Conservation (phyloP, 2,113 vertebrate genomes). For the Diadophis punctatus region DNA sequence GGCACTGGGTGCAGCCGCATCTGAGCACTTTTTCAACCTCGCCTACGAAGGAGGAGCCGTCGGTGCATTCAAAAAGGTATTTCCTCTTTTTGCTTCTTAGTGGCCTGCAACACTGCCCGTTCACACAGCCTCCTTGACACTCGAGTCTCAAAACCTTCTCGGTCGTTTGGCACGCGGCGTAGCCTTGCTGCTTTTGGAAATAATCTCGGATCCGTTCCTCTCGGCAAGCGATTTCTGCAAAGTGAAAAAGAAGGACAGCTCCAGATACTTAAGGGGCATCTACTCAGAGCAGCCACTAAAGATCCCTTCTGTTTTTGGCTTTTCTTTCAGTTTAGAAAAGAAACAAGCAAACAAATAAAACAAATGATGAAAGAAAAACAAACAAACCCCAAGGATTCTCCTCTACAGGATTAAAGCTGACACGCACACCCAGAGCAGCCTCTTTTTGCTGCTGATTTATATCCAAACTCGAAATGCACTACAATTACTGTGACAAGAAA, state of each 20-base stretch:
- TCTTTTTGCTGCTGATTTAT: slow-evolving; percentile 46
- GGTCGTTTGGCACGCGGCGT: slow-evolving; percentile 96
- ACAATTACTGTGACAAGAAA: slow-evolving; percentile 69
- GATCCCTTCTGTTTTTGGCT: slow-evolving; percentile 18
- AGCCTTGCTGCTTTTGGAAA: slow-evolving; percentile 98
- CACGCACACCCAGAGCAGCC: slow-evolving; percentile 36
- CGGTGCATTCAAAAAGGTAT: slow-evolving; percentile 97
- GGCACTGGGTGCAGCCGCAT: slow-evolving; percentile 91
- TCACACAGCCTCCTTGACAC: slow-evolving; percentile 83
- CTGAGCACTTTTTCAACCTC: slow-evolving; percentile 98
- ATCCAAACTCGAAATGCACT: slow-evolving; percentile 62
- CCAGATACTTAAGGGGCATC: rapidly evolving
- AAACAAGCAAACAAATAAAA: background rate
- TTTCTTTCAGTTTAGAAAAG: background rate
- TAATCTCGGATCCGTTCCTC: slow-evolving; percentile 96
- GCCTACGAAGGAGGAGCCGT: slow-evolving; percentile 93
- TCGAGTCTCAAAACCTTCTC: slow-evolving; percentile 97
- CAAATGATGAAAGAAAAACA: background rate
- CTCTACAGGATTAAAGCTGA: slow-evolving; percentile 26
- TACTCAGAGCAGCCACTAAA: background rate
- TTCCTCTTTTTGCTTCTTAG: slow-evolving; percentile 95
- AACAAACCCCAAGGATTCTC: slow-evolving; percentile 14
- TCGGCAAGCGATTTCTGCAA: slow-evolving; percentile 93
- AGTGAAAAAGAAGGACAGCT: background rate
- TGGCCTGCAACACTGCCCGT: slow-evolving; percentile 86